Conservation (phyloP, 2,113 vertebrate genomes). For the Callocephalon fimbriatum region DNA sequence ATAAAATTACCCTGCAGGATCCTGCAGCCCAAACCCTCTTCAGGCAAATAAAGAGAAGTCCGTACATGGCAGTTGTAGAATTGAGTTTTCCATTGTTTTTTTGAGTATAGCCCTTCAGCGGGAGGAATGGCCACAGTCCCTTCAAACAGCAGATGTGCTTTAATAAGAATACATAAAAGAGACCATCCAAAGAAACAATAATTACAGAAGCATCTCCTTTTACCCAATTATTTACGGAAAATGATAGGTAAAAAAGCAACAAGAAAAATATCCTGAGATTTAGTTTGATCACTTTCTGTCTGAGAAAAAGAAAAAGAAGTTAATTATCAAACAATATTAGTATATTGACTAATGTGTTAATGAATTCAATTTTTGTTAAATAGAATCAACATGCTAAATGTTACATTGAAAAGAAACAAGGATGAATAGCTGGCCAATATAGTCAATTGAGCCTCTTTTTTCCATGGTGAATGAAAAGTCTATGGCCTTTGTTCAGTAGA, state of each 20-base stretch:
- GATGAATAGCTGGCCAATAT: neutral
- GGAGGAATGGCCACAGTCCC: neutral
- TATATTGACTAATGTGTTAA: neutral
- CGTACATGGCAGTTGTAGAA: neutral
- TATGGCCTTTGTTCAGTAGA: slow-evolving; percentile 4
- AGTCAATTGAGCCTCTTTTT: neutral
- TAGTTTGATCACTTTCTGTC: neutral
- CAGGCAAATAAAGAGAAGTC: neutral
- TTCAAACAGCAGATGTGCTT: neutral
- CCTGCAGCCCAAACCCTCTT: neutral
- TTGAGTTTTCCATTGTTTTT: neutral
- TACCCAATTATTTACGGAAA: neutral
- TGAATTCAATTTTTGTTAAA: neutral
- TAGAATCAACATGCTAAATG: neutral
- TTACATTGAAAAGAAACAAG: neutral
- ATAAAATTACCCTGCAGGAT: neutral
- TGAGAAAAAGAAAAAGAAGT: neutral
- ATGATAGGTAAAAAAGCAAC: neutral
- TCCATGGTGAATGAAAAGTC: neutral
- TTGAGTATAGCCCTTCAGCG: neutral
- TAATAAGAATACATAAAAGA: neutral
- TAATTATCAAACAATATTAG: neutral
- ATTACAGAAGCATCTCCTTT: neutral
- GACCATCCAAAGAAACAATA: neutral
- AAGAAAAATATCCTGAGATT: neutral